Base-by-base conservation (phyloP, 35 echinoderm and acorn worm species). In the Apostichopus japonicus region DNA sequence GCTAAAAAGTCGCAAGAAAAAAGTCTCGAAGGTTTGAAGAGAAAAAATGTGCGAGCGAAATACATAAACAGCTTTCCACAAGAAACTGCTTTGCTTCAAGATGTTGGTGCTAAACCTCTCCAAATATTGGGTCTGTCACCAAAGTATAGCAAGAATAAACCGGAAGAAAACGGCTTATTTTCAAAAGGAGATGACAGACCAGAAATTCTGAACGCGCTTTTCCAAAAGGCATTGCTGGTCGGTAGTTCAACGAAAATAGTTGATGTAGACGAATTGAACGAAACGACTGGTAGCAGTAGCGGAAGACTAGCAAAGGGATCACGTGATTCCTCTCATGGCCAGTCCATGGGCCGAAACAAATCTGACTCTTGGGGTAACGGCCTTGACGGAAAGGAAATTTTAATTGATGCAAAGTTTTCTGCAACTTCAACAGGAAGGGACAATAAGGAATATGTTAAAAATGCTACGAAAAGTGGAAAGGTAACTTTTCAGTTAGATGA, bases 201-300 rank as follows among this genome's bases (percentile, higher is more conserved):
- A 21, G 86, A 87, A 19, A 58, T 87, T 62, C 51, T 87, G 17
- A 87, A 87, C 54, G 86, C 86, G 14, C 56, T 87, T 6, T 87
- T 87, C 58, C 86, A 87, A 56, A 62, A 87, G 54, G 86, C 86
- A 23, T 65, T 87, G 86, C n/a, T 87, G 56, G 56, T 87, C 24
- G 63, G 63, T 58, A 65, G 53, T 62, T 62, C 63, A 14, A 62
- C 86, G 2, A 56, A 63, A 6, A 87, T 83, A 13, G 54, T 83
- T 54, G 79, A 71, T 67, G 54, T 6, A 27, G 86, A 87, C 24
- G 86, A 87, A 65, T 80, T 24, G 8, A 23, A 4, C 23, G 22
- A 80, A 27, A 53, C 51, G 78, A 6, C 78, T 80, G 78, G 78
- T 13, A 23, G 23, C 4, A 23, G 78, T 24, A 80, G 4, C 10